Conservation (phyloP, 2,113 vertebrate genomes). For the rabbit (Oryctolagus cuniculus) region mOryCun1.1 NC_091451.1:29180001-29180500, state of each 20-base stretch:
- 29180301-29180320: neutral
- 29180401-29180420: constrained; percentile 9
- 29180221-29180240: neutral
- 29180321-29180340: neutral
- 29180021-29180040: neutral
- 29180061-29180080: neutral
- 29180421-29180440: constrained; percentile 26
- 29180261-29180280: neutral
- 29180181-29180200: neutral
- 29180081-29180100: neutral
- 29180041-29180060: neutral
- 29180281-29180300: neutral
- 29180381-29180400: neutral
- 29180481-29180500: neutral
- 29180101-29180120: neutral
- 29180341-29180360: constrained; percentile 35
- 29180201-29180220: neutral
- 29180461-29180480: constrained; percentile 34
- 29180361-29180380: constrained; percentile 48
- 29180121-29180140: neutral
- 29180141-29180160: neutral
- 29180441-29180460: constrained; percentile 51
- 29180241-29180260: neutral
- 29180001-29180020: neutral
- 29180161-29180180: neutral